phyloP scores from a whole-genome alignment of 2,113 vertebrate genomes.

The Gymnocephalus cernua region DNA sequence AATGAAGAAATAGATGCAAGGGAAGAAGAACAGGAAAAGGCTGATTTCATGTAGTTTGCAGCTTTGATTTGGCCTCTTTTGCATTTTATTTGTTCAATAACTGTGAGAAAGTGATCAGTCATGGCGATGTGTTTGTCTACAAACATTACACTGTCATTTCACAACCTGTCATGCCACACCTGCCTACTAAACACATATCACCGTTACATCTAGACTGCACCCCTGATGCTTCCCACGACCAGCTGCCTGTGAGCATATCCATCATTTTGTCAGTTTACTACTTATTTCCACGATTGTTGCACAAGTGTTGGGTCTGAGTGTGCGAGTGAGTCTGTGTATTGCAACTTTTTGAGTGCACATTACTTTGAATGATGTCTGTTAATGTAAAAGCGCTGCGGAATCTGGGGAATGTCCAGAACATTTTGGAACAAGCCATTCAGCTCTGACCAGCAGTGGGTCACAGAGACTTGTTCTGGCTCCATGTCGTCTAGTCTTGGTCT shows the following conservation, averaged over 20 bases:
- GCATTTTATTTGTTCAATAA: background rate
- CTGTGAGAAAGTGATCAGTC: background rate
- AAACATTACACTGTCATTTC: too few relatives aligned
- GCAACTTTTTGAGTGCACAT: background rate
- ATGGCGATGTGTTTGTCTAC: background rate
- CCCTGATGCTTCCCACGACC: background rate
- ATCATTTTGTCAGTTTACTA: background rate
- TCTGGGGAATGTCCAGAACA: slow-evolving; percentile 40
- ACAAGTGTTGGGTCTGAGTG: background rate
- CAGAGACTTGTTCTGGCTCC: slow-evolving; percentile 37
- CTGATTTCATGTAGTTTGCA: background rate
- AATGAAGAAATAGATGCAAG: background rate
- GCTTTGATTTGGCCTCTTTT: background rate
- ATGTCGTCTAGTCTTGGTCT: slow-evolving; percentile 30
- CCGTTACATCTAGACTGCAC: background rate
- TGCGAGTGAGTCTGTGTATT: background rate
- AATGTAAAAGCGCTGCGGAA: slow-evolving; percentile 25
- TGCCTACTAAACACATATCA: background rate
- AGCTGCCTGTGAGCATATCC: background rate
- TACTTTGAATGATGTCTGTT: slow-evolving; percentile 27
- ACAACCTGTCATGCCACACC: background rate
- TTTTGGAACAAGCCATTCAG: slow-evolving; percentile 36
- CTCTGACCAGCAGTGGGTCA: slow-evolving; percentile 6
- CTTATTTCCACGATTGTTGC: background rate
- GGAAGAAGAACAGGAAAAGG: too few relatives aligned